phyloP scores from a whole-genome alignment of 1,140 invertebrate genomes.

The Laodelphax striatellus region DNA sequence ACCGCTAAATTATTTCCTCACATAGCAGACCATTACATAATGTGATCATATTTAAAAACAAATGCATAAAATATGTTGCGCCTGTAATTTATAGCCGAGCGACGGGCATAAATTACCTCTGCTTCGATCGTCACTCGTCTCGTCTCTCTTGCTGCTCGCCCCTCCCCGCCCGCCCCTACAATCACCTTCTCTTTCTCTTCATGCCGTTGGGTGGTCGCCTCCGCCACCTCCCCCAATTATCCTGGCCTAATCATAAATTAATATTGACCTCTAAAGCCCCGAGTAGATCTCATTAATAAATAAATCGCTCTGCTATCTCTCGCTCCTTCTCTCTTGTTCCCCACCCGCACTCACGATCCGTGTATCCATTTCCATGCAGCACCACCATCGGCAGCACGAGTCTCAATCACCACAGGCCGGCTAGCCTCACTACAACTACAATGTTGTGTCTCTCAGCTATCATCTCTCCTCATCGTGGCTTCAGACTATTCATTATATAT shows the following conservation, averaged over 20 bases:
- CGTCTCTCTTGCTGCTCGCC: slow-evolving; percentile 1
- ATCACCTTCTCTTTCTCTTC: slow-evolving; percentile 13
- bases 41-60: slow-evolving; percentile 15
- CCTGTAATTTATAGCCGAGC: slow-evolving; percentile 10
- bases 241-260: slow-evolving; percentile 15
- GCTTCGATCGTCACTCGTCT: background rate
- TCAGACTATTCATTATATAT: too few species aligned
- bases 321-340: background rate
- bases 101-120: slow-evolving; percentile 9
- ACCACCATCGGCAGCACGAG: too few species aligned
- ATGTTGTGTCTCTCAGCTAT: too few species aligned
- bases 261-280: slow-evolving; percentile 1
- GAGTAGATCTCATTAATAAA: background rate
- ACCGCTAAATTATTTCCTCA: slow-evolving; percentile 5
- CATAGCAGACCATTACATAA: slow-evolving; percentile 12
- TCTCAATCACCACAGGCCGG: too few species aligned
- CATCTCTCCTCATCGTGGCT: too few species aligned
- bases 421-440: too few species aligned
- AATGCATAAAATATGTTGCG: slow-evolving; percentile 14
- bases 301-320: background rate
- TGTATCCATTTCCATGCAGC: too few species aligned
- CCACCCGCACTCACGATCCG: background rate
- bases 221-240: slow-evolving; percentile 9
- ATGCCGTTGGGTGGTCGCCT: background rate
- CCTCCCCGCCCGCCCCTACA: slow-evolving; percentile 1